Evolutionary conservation across 2,797 vertebrate genomes (phyloP), one percentile per base, ranked within the genome.

Genomic region (Phoxinus dragarum): DNA sequence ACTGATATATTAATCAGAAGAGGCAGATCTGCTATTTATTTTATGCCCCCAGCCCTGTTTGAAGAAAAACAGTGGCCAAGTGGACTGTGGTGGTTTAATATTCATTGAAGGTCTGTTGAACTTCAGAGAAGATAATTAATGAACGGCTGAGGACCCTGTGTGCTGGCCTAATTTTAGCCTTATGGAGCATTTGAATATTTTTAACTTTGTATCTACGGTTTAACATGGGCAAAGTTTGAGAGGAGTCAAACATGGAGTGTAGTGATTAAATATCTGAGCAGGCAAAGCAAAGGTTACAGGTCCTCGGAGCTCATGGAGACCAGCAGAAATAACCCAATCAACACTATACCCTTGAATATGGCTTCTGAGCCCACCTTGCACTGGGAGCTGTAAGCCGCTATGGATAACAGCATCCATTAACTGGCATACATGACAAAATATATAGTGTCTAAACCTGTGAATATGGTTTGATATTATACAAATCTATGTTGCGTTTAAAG

Each of bases 1-100:
- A 88, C 79, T 21, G 54, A 85, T 86, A 68, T 85, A 88, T 82
- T 80, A 83, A 85, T 86, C 81, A 84, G 59, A 79, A 5, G 54
- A 66, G n/a, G 44, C 77, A 56, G 79, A 72, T 81, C 42, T 80
- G 59, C 76, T 85, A 40, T 72, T 73, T 85, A 64, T 85, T 85
- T 71, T 49, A 73, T 31, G 68, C 68, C 76, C 74, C 52, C 68
- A 74, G 84, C 23, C 34, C 42, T 80, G 40, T 85, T 85, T 64
- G 68, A 85, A 66, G 21, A 56, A 85, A 84, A 74, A 73, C 84
- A 85, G 77, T 80, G 76, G 61, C 36, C 47, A 56, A 69, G 64
- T 59, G 82, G 84, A 66, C 77, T 59, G 49, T 59, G 44, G 56
- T 49, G 54, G 21, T 72, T 66, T 73, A 85, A 80, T 80, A 72